Evolutionary conservation across 2,888 invertebrate species (phyloP), one percentile per base, ranked within the genome.

Genomic region (Zootermopsis nevadensis): DNA sequence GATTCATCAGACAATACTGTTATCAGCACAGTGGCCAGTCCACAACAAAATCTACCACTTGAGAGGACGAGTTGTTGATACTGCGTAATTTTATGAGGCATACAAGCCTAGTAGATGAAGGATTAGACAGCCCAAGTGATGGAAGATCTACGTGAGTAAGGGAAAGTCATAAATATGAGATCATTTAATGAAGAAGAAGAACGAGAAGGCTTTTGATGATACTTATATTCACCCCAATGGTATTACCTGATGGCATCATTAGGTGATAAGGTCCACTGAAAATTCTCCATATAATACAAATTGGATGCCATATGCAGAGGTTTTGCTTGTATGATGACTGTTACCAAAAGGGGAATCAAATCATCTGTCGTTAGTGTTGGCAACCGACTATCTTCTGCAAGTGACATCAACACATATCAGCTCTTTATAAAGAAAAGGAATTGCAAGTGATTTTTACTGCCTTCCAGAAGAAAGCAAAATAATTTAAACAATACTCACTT

Each of bases 271-370:
- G 86, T 85, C 87, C 88, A 88, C n/a, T 88, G 87, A 86, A 90
- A 90, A 81, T 88, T 86, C 83, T 89, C 87, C 79, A 91, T 88
- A 82, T 90, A 91, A 84, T 88, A 89, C 82, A 91, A 86, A 86
- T 90, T 90, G n/a, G 90, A 90, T 74, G 87, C 86, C n/a, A 90
- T 85, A 85, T 90, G 89, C 55, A 87, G 86, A n/a, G 89, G 88
- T 85, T 89, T 90, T 0, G 91, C 89, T 87, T 89, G 89, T 8
- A 90, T 87, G 35, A 91, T 88, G 0, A 91, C 89, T 48, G 88
- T 88, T 86, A 89, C 87, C 33, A 91, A 85, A 22, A 91, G 86
- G 2, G 90, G 89, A 30, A 89, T 87, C 24, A 91, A 86, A 85
- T 90, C 89, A 72, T 88, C 87, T 67, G 89, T 88, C 69, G 88